Base-by-base conservation (phyloP, 2,888 invertebrate species). In the Odontocolon sp. region DNA sequence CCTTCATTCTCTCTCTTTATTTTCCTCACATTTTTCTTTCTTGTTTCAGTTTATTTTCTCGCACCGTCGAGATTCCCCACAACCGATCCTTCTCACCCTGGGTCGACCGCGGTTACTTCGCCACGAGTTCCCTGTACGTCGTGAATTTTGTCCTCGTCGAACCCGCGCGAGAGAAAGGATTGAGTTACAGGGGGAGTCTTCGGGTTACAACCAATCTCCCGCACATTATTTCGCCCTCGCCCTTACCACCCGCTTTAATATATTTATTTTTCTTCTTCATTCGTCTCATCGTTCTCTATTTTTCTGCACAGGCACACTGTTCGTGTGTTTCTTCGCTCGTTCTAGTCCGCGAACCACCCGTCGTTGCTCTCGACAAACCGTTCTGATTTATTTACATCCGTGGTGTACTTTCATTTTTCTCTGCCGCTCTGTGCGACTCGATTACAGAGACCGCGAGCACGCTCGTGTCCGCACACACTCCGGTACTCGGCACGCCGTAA, bases 191-290 rank as follows among this genome's bases (percentile, higher is more conserved):
- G 76, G 82, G 76, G 73, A 81, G 84, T 88, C 88, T 84, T 88
- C 89, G 84, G 85, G 86, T 89, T 88, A 89, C 89, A 87, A 84
- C 82, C 89, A 87, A 89, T 89, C 87, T 88, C 86, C 84, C 84
- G 84, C 84, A 85, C 85, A 84, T 87, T 88, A 87, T 86, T 87
- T 85, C 81, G 81, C 81, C 82, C 78, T 81, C 78, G 83, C 81
- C 77, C 70, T 73, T 73, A 59, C 75, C 77, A 77, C 70, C 78
- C 72, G 69, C 75, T 71, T 77, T 36, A 69, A 72, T 61, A 36
- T 23, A 36, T 59, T 52, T 71, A 52, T 63, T 45, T 64, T 72
- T 80, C 78, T 80, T 75, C 63, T 77, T 78, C 79, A 63, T 26
- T 70, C 75, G 67, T 78, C 80, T 79, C 71, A 66, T 81, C 78